phyloP scores from a whole-genome alignment of 2,888 invertebrate genomes.

The Drosophila parthenogenetica region DNA sequence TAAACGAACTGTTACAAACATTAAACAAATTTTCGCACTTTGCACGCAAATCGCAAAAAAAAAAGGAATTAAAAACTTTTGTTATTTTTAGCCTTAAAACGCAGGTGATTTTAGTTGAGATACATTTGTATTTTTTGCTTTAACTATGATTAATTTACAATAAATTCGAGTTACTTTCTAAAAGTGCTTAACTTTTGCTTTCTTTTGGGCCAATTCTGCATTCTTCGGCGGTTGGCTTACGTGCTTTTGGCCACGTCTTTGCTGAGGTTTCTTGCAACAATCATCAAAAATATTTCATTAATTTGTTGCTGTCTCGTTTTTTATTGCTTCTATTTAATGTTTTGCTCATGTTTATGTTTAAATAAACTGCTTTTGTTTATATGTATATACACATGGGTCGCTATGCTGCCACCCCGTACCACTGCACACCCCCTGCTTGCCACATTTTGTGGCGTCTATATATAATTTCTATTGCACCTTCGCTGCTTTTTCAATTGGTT shows the following conservation, averaged over 20 bases:
- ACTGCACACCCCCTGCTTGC: background rate
- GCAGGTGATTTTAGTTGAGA: conserved; percentile 4
- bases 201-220: background rate
- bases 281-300: conserved; percentile 8
- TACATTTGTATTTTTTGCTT: conserved; percentile 4
- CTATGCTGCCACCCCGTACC: too few species aligned
- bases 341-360: conserved; percentile 44
- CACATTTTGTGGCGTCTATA: background rate
- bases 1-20: conserved; percentile 40
- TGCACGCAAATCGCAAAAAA: conserved; percentile 4
- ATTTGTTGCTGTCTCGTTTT: conserved; percentile 15
- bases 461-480: conserved; percentile 20
- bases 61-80: background rate
- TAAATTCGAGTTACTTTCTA: background rate
- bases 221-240: conserved; percentile 25
- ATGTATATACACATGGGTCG: conserved; percentile 2
- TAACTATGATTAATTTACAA: too few species aligned
- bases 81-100: background rate
- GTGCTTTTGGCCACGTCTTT: conserved; percentile 26
- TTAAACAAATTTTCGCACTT: conserved; percentile 26
- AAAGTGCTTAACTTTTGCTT: background rate
- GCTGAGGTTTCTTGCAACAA: conserved; percentile 23
- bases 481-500: conserved; percentile 58
- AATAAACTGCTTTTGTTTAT: conserved; percentile 43
- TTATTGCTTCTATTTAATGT: conserved; percentile 34